phyloP scores from a whole-genome alignment of 2,113 vertebrate species.

The Carassius carassius region DNA sequence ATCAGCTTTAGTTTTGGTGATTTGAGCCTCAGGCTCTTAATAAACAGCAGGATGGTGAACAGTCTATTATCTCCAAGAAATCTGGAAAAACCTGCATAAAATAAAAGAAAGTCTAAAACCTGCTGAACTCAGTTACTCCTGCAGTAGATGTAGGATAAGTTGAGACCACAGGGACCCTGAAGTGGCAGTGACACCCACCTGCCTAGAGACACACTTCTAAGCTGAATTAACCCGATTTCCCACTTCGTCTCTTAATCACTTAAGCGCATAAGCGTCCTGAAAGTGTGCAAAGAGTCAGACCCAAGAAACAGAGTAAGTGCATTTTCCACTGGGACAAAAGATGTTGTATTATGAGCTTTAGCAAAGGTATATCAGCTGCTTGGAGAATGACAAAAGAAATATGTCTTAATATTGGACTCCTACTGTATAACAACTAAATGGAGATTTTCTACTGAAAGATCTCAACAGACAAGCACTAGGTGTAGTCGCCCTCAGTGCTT shows the following conservation, averaged over 20 bases:
- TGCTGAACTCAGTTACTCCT: not conserved
- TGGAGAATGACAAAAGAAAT: not conserved
- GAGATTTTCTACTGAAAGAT: not conserved
- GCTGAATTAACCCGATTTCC: conserved; percentile 56
- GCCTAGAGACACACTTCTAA: conserved; percentile 50
- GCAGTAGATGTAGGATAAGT: conserved; percentile 6
- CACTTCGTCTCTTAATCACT: conserved; percentile 50
- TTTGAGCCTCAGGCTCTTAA: not conserved
- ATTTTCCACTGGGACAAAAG: conserved; percentile 16
- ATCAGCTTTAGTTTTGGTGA: not conserved
- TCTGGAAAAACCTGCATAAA: not conserved
- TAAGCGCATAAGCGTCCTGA: conserved; percentile 49
- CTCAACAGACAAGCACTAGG: not conserved
- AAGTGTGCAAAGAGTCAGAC: conserved; percentile 32
- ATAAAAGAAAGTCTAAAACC: not conserved
- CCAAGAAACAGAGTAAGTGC: not conserved
- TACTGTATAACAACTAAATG: not conserved
- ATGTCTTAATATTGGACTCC: not conserved
- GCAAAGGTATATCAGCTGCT: not conserved
- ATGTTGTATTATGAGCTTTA: not conserved
- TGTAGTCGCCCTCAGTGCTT: not conserved
- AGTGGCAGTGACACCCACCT: not conserved
- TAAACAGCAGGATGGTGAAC: not conserved
- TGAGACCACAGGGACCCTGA: not conserved
- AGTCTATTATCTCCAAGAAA: not conserved